phyloP scores from a whole-genome alignment of 2,888 invertebrate species.

The Drosophila lacicola region DNA sequence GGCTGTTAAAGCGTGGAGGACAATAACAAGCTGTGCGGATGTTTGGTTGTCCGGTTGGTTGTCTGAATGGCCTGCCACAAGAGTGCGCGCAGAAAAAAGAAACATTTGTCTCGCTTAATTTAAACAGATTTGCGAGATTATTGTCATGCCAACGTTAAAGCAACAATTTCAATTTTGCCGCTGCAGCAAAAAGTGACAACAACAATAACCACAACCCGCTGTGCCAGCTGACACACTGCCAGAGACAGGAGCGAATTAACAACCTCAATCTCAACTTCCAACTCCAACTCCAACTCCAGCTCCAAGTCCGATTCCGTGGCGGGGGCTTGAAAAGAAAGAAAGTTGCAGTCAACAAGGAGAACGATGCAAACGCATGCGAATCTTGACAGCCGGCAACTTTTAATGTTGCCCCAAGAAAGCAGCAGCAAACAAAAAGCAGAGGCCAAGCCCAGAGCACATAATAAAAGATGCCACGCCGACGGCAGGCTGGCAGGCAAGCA shows the following conservation, averaged over 20 bases:
- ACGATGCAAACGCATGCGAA: conserved; percentile 74
- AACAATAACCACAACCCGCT: conserved; percentile 25
- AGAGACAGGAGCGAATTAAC: conserved; percentile 64
- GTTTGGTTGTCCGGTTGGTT: conserved; percentile 30
- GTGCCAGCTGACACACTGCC: conserved; percentile 55
- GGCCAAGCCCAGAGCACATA: conserved; percentile 31
- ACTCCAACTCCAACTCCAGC: conserved; percentile 6
- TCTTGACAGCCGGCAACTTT: conserved; percentile 83
- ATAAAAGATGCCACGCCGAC: conserved; percentile 30
- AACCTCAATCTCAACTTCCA: conserved; percentile 57
- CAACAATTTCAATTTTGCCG: conserved; percentile 78
- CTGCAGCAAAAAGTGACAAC: conserved; percentile 17
- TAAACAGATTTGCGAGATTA: conserved; percentile 82
- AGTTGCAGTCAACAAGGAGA: conserved; percentile 58
- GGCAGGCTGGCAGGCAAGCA: background rate
- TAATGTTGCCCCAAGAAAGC: conserved; percentile 74
- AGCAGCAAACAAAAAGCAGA: conserved; percentile 21
- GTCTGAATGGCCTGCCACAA: conserved; percentile 53
- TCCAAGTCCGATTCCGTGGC: conserved; percentile 12
- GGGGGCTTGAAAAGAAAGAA: conserved; percentile 53
- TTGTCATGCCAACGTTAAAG: conserved; percentile 81
- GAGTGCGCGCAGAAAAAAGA: conserved; percentile 57
- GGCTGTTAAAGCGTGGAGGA: conserved; percentile 36
- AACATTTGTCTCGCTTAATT: conserved; percentile 83
- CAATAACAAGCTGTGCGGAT: conserved; percentile 32